These are phyloP conservation scores for Merluccius polli DNA, from an alignment of 2,797 vertebrate genomes.

Conservation along the genomic window DNA sequence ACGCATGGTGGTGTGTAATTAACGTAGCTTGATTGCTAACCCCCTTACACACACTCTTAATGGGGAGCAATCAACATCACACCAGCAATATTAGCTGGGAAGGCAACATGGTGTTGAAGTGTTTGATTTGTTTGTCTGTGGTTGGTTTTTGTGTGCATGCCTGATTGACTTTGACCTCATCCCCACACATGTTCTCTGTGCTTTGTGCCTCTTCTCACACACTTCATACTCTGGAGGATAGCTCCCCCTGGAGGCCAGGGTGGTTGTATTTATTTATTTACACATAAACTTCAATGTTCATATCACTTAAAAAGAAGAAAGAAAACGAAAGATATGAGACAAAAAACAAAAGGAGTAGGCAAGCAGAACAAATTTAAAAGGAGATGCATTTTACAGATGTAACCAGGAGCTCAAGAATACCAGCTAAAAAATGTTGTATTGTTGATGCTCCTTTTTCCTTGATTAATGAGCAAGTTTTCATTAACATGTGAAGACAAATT, in stretches of 20 bases:
- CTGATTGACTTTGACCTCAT: background rate
- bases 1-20: background rate
- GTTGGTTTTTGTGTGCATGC: background rate
- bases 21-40: conserved; percentile 3
- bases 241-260: background rate
- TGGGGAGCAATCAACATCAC: background rate
- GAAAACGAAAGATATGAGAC: too few relatives aligned
- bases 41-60: background rate
- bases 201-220: background rate
- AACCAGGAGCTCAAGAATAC: background rate
- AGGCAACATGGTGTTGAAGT: background rate
- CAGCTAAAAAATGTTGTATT: background rate
- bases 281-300: background rate
- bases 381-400: background rate
- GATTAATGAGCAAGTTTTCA: background rate
- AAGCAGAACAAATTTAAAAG: too few relatives aligned
- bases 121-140: background rate
- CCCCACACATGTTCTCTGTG: background rate
- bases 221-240: background rate
- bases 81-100: background rate
- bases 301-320: background rate
- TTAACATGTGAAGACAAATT: background rate
- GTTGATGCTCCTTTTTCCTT: background rate
- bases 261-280: background rate
- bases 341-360: too few relatives aligned